Percentiles rank a stretch among this genome's conserved stretches.
phyloP scores from a whole-genome alignment of 2,888 invertebrate genomes.

The Drosophila testacea region DNA sequence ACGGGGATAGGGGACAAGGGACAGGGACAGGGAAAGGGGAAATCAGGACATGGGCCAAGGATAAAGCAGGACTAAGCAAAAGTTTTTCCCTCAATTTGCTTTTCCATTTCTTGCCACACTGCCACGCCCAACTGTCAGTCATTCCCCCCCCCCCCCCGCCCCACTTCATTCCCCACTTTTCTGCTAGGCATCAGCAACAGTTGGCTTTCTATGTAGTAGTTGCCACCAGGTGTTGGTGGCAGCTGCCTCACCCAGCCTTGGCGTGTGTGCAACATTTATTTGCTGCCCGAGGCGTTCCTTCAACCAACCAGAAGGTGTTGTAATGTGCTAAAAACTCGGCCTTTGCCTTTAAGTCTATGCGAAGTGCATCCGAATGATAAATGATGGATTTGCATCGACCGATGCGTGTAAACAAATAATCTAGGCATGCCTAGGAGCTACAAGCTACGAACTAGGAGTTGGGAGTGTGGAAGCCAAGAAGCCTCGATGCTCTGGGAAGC shows the following conservation, averaged over 20 bases:
- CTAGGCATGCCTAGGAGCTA: slow-evolving; percentile 48
- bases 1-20: no score
- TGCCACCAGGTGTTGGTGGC: slow-evolving; percentile 55
- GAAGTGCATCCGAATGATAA: slow-evolving; percentile 39
- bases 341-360: slow-evolving; percentile 3
- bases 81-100: slow-evolving; percentile 45
- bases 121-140: slow-evolving; percentile 59
- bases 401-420: slow-evolving; percentile 77
- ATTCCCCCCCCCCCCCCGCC: slow-evolving; percentile 1
- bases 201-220: slow-evolving; percentile 29
- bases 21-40: no score
- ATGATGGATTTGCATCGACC: slow-evolving; percentile 48
- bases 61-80: slow-evolving; percentile 40
- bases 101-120: slow-evolving; percentile 28
- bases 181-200: slow-evolving; percentile 49
- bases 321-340: slow-evolving; percentile 56
- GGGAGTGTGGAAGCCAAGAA: neutral
- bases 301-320: slow-evolving; percentile 63
- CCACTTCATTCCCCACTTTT: neutral
- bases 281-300: slow-evolving; percentile 54
- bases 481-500: neutral
- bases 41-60: slow-evolving; percentile 11
- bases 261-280: slow-evolving; percentile 53
- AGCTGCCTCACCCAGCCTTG: slow-evolving; percentile 34
- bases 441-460: slow-evolving; percentile 10